Base-by-base conservation (phyloP, 2,888 invertebrate genomes). In the Polyommatus iphigenia region DNA sequence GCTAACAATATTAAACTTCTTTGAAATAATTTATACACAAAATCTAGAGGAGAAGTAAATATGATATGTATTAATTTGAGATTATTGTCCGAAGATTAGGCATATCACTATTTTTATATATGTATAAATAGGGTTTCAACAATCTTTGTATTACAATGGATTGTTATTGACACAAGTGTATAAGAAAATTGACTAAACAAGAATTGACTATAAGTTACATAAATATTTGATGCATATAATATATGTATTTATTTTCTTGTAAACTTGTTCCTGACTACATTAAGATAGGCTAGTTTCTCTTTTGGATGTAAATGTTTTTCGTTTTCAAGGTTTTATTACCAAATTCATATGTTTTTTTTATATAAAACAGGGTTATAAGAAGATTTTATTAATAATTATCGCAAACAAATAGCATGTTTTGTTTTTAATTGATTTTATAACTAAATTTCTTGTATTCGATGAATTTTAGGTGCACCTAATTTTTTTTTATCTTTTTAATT, bases 111-210 rank as follows among this genome's bases (percentile, higher is more conserved):
- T 76, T 80, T 77, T 79, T 79, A 79, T 86, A 86, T 86, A 86
- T 92, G 92, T 93, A 92, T 89, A 89, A 91, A 91, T 85, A 85
- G 83, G 87, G 91, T 87, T 85, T 88, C 88, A 86, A 86, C 87
- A 93, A 92, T 93, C 92, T 92, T 90, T 90, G 88, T 89, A 88
- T 92, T 92, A 89, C 90, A 90, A 87, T 89, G 89, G 86, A 82
- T 88, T 89, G 91, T 90, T 90, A 90, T 82, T 85, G 87, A 85
- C 84, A 85, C 84, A 84, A 85, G 87, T 87, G 85, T 87, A 87
- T 86, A 85, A 87, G 90, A 86, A 85, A 81, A 54, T 77, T 36
- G 57, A 50, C 57, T 50, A 73, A 50, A 24, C 73, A 73, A 75
- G 18, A 54, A 50, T 75, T 50, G 75, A 67, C 67, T 29, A 24